Base-by-base conservation (phyloP, 2,888 invertebrate genomes). In the Himalopsyche japonica region DNA sequence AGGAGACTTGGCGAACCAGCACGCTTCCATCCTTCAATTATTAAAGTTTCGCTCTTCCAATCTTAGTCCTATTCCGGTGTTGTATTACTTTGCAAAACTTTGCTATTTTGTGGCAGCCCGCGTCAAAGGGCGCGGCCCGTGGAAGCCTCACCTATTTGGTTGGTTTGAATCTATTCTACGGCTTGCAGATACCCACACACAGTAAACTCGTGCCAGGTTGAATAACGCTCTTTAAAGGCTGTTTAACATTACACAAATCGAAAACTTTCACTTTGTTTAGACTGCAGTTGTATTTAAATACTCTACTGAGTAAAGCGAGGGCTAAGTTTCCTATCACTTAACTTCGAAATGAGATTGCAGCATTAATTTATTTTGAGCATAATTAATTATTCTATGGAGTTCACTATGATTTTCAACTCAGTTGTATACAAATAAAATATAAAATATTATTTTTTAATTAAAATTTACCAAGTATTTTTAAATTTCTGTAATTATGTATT, bases 1-100 rank as follows among this genome's bases (percentile, higher is more conserved):
- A 43, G 47, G 15, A 43, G 43, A 43, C 43, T 43, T 43, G 37
- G 64, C 57, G 27, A 81, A 76, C 20, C 34, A 32, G 24, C 81
- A 48, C 37, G 82, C 82, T 78, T 82, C 78, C 57, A 57, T 57
- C 57, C 84, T 49, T 30, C 81, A 84, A 84, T 84, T 84, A 84
- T 57, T 12, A 81, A 84, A 84, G 81, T 84, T 84, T 57, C 47
- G 57, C 27, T n/a, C 80, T 78, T 70, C 81, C 78, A 57, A 81
- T 81, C 70, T 48, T 82, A 24, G 49, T 82, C 37, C 77, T 57
- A 78, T 78, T 82, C 76, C 76, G 76, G 76, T 37, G 82, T 78
- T 78, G 48, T 82, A 82, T 82, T 76, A 82, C 76, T 82, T 78
- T 76, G 76, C 76, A 76, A 76, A 81, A 81, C 76, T 76, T 76